Evolutionary conservation across 2,113 vertebrate genomes (phyloP).

Genomic region (Eolophus roseicapilla): DNA sequence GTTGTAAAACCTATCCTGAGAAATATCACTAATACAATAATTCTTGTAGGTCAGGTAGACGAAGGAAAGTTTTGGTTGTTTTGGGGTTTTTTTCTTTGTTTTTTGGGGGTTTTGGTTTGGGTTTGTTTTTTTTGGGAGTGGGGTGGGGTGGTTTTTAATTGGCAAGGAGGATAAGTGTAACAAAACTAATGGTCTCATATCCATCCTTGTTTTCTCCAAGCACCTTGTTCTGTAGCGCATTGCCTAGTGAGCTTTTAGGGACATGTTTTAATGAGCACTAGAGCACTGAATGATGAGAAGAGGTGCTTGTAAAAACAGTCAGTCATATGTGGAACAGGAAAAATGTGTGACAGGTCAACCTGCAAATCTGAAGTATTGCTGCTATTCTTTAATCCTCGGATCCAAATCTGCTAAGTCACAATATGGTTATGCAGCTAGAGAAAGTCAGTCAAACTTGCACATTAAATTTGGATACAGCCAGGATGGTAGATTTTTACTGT

Average conservation of each 20-base stretch:
- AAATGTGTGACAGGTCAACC: neutral
- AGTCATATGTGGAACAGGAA: neutral
- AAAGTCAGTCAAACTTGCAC: neutral
- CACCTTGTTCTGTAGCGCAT: neutral
- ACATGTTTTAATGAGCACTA: neutral
- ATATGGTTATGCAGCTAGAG: neutral
- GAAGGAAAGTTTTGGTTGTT: neutral
- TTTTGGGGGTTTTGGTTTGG: neutral
- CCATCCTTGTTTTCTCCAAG: neutral
- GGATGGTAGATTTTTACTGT: neutral
- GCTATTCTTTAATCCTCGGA: neutral
- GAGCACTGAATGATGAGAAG: neutral
- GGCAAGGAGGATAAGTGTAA: neutral
- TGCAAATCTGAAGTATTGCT: neutral
- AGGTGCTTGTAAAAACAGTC: neutral
- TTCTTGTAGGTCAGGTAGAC: neutral
- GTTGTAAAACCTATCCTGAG: neutral
- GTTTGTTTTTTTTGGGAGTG: neutral
- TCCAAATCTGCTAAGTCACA: neutral
- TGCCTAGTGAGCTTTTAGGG: neutral
- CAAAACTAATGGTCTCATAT: neutral
- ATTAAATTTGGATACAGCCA: neutral
- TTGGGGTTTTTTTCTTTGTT: neutral
- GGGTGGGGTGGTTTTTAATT: neutral
- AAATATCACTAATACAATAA: neutral